Conservation (phyloP, 2,888 invertebrate species). For the Ctena decussata region DNA sequence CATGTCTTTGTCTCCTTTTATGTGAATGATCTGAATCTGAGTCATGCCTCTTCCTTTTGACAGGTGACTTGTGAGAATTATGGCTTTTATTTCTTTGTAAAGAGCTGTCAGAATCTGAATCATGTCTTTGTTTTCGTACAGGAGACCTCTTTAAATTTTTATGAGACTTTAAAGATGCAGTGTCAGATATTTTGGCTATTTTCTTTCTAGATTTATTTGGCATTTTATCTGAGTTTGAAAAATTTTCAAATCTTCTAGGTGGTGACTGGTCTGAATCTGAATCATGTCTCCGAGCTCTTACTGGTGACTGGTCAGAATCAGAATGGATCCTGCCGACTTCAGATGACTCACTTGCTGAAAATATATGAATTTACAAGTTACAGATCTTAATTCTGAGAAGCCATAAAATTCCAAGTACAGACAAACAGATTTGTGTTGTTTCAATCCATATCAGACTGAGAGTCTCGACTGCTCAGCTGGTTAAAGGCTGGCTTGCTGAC, state of each 20-base stretch:
- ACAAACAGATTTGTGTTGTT: too few species aligned
- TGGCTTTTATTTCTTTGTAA: constrained; percentile 78
- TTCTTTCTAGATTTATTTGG: too few species aligned
- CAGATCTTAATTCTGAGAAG: too few species aligned
- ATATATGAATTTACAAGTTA: too few species aligned
- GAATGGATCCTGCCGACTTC: constrained; percentile 79
- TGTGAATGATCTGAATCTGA: constrained; percentile 74
- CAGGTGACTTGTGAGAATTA: constrained; percentile 84
- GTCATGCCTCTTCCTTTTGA: constrained; percentile 72
- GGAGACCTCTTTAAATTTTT: too few species aligned
- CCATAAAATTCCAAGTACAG: too few species aligned
- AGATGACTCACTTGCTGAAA: constrained; percentile 8
- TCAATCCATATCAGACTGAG: too few species aligned
- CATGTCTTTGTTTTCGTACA: constrained; percentile 76
- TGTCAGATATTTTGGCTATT: too few species aligned
- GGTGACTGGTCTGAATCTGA: constrained; percentile 85
- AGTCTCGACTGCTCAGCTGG: too few species aligned
- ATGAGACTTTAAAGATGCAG: too few species aligned
- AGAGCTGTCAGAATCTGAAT: constrained; percentile 75
- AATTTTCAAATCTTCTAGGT: constrained; percentile 79
- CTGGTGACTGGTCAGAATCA: constrained; percentile 85
- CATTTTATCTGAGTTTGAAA: too few species aligned
- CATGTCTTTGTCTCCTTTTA: constrained; percentile 79
- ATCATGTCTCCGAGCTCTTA: constrained; percentile 78
- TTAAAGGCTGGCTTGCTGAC: too few species aligned